Percentiles rank a stretch among this genome's conserved stretches.
Evolutionary conservation across 2,888 invertebrate species (phyloP).

Genomic region (Plagodis dolabraria): DNA sequence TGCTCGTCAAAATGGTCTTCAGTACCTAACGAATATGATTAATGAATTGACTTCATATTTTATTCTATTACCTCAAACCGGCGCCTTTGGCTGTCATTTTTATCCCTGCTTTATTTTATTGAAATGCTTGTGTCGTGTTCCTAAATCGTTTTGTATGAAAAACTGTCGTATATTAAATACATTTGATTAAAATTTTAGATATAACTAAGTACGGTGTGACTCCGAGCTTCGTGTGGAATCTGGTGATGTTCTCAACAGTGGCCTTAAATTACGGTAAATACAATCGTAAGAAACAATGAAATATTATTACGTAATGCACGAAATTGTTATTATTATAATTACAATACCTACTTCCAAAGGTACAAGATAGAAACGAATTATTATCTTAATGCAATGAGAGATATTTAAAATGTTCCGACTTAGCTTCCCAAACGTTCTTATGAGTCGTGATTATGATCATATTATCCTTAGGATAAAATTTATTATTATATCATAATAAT

Average conservation of each 20-base stretch:
- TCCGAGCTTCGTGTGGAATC: slow-evolving; percentile 68
- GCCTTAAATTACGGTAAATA: slow-evolving; percentile 82
- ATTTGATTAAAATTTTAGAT: slow-evolving; percentile 78
- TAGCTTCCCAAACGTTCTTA: slow-evolving; percentile 77
- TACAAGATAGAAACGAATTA: slow-evolving; percentile 83
- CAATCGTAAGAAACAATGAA: slow-evolving; percentile 83
- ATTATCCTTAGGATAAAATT: slow-evolving; percentile 84
- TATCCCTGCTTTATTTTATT: slow-evolving; percentile 82
- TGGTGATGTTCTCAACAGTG: slow-evolving; percentile 74
- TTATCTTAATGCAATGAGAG: slow-evolving; percentile 83
- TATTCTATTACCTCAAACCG: slow-evolving; percentile 83
- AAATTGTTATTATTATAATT: slow-evolving; percentile 83
- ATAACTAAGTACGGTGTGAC: slow-evolving; percentile 80
- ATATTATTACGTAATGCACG: slow-evolving; percentile 84
- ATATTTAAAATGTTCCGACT: slow-evolving; percentile 81
- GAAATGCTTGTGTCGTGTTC: slow-evolving; percentile 75
- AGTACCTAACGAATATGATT: slow-evolving; percentile 83
- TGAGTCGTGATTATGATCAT: slow-evolving; percentile 80
- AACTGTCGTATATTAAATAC: slow-evolving; percentile 64
- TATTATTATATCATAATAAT: slow-evolving; percentile 81
- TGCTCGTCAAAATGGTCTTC: slow-evolving; percentile 70
- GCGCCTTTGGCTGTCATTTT: slow-evolving; percentile 80
- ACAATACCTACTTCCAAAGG: slow-evolving; percentile 83
- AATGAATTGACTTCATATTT: slow-evolving; percentile 84
- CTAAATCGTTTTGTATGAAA: slow-evolving; percentile 70